Conservation (phyloP, 2,113 vertebrate genomes). For the Percopsis transmontana region DNA sequence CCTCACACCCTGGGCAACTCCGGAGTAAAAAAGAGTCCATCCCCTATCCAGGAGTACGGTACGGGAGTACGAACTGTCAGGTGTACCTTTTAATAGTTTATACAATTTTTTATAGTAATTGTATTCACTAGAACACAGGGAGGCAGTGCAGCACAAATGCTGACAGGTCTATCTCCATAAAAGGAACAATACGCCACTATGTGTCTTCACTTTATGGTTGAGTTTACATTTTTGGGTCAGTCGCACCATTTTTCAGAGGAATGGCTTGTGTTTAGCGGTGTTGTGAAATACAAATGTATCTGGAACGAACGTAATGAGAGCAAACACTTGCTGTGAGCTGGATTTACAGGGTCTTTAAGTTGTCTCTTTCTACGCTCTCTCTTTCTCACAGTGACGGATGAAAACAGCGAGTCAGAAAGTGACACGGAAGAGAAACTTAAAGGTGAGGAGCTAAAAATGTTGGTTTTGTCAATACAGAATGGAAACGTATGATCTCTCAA, state of each 20-base stretch:
- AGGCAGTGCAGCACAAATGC: not conserved
- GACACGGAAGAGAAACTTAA: conserved; percentile 95
- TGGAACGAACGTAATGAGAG: conserved; percentile 19
- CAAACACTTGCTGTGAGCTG: conserved; percentile 24
- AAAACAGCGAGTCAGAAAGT: conserved; percentile 97
- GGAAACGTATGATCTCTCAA: too few relatives aligned
- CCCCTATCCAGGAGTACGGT: too few relatives aligned
- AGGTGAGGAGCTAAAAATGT: conserved; percentile 77
- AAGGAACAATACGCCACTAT: conserved; percentile 15
- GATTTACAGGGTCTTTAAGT: conserved; percentile 9
- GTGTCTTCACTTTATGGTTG: conserved; percentile 46
- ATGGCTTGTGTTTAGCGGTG: conserved; percentile 20
- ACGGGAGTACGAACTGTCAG: too few relatives aligned
- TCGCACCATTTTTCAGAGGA: conserved; percentile 24
- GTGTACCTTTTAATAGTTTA: too few relatives aligned
- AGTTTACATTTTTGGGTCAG: conserved; percentile 46
- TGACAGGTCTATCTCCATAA: not conserved
- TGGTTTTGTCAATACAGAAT: not conserved
- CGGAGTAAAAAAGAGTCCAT: too few relatives aligned
- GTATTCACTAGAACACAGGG: not conserved
- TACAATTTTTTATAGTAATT: too few relatives aligned
- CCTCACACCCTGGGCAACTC: too few relatives aligned
- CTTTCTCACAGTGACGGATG: conserved; percentile 85
- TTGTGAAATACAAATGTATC: conserved; percentile 30
- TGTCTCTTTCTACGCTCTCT: conserved; percentile 1